Base-by-base conservation (phyloP, 2,797 vertebrate species). In the Mormyrus proboscirostris region DNA sequence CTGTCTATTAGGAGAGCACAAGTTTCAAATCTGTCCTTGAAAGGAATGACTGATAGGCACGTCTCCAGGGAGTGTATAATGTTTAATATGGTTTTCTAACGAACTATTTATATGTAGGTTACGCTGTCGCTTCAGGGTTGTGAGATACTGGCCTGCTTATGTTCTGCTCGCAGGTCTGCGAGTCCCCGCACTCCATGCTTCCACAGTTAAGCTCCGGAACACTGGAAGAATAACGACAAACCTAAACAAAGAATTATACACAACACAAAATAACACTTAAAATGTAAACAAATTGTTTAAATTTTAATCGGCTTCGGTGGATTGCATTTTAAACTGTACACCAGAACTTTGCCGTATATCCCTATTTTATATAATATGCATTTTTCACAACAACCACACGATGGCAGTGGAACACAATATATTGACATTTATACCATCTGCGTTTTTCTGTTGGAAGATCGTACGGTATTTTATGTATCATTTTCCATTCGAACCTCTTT, bases 331-430 rank as follows among this genome's bases (percentile, higher is more conserved):
- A 79, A 79, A 79, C 16, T 44, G 12, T 38, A 44, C 33, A 44
- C 41, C 16, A 41, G 73, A 41, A 79, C 38, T 79, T 76, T 44
- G 33, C 5, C 16, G 44, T 41, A 79, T 41, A 44, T 41, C 12
- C 89, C 44, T 22, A 9, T 2, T 16, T 53, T 25, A 47, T 53
- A 3, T 2, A 9, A 51, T 0, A 0, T 90, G 92, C 33, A 91
- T 16, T 90, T 92, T 82, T 3, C 4, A 0, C 12, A 91, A 44
- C 16, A 87, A 88, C 93, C 95, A 91, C 91, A 90, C 90, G 94
- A 86, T 93, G 95, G 76, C 94, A 92, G 93, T 88, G 94, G 57
- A 79, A 82, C 22, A 92, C 83, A 88, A 8, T 29, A 76, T 49
- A 47, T 49, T 4, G 9, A 14, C 22, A 73, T 79, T 38, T 38